A percentile compares a stretch with the other conserved stretches of the same genome.
Evolutionary conservation across 2,888 invertebrate species (phyloP).

Genomic region (Druceiella hillmani): DNA sequence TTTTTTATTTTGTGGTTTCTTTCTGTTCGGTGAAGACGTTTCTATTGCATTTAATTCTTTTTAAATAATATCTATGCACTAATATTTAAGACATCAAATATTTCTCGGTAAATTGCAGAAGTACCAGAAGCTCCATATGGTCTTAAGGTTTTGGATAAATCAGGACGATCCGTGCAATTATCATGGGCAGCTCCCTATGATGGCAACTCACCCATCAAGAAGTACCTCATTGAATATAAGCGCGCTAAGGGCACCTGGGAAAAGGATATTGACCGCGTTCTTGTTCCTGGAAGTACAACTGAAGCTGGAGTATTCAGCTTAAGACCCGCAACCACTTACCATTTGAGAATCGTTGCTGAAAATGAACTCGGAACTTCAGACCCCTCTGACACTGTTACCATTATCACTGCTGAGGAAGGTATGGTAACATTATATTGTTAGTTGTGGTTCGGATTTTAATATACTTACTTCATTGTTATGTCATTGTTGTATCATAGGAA

Average conservation of each 20-base stretch:
- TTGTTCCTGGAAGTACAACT: conserved; percentile 85
- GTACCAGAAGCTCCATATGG: conserved; percentile 87
- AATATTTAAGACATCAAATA: too few species aligned
- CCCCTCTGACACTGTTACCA: conserved; percentile 88
- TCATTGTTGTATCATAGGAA: too few species aligned
- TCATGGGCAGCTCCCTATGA: conserved; percentile 92
- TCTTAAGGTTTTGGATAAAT: conserved; percentile 84
- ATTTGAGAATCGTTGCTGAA: conserved; percentile 87
- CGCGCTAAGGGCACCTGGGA: conserved; percentile 79
- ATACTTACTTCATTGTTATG: too few species aligned
- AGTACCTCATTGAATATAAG: conserved; percentile 89
- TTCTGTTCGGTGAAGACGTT: too few species aligned
- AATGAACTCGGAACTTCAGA: conserved; percentile 92
- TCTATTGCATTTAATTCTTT: too few species aligned
- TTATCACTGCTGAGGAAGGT: conserved; percentile 92
- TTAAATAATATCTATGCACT: too few species aligned
- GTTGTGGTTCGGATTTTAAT: too few species aligned
- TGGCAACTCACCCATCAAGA: conserved; percentile 84
- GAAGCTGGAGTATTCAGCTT: conserved; percentile 87
- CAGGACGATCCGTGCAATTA: conserved; percentile 82
- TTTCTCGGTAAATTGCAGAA: conserved; percentile 57
- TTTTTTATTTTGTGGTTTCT: too few species aligned
- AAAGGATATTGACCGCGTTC: conserved; percentile 78
- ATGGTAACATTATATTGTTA: conserved; percentile 5
- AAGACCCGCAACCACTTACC: conserved; percentile 87